Base-by-base conservation (phyloP, 92 coral and sea anemone species). In the Zoanthus sociatus region DNA sequence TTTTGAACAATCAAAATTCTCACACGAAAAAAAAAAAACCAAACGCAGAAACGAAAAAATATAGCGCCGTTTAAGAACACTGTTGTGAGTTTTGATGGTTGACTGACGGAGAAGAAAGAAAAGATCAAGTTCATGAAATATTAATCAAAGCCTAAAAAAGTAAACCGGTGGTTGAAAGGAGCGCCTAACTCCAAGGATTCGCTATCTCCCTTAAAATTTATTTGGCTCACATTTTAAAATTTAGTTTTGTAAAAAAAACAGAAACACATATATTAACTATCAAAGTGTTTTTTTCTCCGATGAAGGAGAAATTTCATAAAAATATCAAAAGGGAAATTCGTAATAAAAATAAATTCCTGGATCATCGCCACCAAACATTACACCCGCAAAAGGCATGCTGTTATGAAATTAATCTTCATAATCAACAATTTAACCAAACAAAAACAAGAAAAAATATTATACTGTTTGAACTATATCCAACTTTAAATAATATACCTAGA, bases 101-200 rank as follows among this genome's bases (percentile, higher is more conserved):
- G 85, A 81, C 73, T 81, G 85, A 47, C 73, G 85, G 17, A 64
- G 85, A 81, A 81, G 85, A 81, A 81, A 81, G 85, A 46, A 81
- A 66, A 81, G 85, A 81, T 81, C 85, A 81, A 81, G 85, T 46
- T 81, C 32, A 81, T 81, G 85, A 64, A 81, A 45, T 42, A 50
- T 81, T 81, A 81, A 81, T 81, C 75, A 81, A 81, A 81, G 74
- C 66, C 85, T 73, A 81, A 71, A 81, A 64, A 81, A 67, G 30
- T 21, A 17, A 81, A 81, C 85, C 47, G 85, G 85, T 81, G 85
- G 85, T 73, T 32, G 74, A 47, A 81, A 81, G 16, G 20, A 81
- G 54, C 67, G 51, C 17, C 21, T 16, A 71, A 11, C 8, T 64
- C 47, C 61, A 21, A 10, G 54, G 74, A 11, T 18, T 46, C 3